phyloP scores from a whole-genome alignment of 37 sponge, comb jelly and placozoan species.

The Axinella damicornis region DNA sequence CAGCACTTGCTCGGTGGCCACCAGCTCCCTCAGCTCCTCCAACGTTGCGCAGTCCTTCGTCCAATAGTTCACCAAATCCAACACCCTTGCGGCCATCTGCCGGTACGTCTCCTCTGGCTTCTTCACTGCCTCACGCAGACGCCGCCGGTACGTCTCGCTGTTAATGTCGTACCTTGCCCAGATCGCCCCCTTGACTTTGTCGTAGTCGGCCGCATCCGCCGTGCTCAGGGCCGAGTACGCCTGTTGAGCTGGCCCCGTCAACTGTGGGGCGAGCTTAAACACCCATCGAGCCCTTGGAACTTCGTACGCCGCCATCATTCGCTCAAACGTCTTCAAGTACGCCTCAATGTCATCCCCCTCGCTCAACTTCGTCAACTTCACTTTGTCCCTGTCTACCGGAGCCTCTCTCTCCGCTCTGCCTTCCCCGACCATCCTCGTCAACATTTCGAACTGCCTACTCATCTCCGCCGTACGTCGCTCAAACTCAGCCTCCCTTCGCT shows the following conservation, averaged over 20 bases:
- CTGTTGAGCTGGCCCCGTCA: constrained; percentile 41
- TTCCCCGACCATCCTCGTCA: background rate
- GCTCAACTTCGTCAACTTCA: constrained; percentile 25
- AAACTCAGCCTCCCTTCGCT: background rate
- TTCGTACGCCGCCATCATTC: constrained; percentile 24
- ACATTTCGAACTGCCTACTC: background rate
- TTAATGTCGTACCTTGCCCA: constrained; percentile 33
- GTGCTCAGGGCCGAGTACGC: constrained; percentile 42
- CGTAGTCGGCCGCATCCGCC: constrained; percentile 21
- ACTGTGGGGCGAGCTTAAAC: constrained; percentile 20
- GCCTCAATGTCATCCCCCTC: constrained; percentile 46
- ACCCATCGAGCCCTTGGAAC: constrained; percentile 9
- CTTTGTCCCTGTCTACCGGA: background rate
- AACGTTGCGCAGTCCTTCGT: constrained; percentile 4
- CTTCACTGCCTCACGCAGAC: constrained; percentile 10
- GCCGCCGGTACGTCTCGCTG: constrained; percentile 42
- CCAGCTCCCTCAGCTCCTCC: constrained; percentile 29
- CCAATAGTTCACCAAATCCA: constrained; percentile 34
- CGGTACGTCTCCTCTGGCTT: constrained; percentile 37
- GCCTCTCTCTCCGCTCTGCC: too few relatives aligned
- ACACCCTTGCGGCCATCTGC: constrained; percentile 27
- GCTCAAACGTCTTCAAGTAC: constrained; percentile 36
- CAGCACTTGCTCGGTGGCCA: constrained; percentile 45
- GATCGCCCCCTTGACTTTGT: constrained; percentile 39
- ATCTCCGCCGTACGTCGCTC: constrained; percentile 1